Evolutionary conservation across 2,797 vertebrate species (phyloP).

Genomic region (Etheostoma nigrum): DNA sequence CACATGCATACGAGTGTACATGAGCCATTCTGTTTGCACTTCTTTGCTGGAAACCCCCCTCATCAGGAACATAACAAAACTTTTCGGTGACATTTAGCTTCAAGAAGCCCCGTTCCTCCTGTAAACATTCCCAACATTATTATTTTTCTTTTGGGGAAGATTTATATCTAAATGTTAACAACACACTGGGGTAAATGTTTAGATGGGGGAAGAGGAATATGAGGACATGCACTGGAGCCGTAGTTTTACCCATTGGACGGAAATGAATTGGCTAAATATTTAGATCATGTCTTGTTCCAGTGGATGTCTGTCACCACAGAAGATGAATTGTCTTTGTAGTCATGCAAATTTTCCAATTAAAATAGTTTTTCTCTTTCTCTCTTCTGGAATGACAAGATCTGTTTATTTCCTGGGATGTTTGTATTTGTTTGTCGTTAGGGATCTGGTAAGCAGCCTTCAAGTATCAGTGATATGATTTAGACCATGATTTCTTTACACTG

Average conservation of each 20-base stretch:
- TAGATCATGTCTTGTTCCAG: conserved; percentile 76
- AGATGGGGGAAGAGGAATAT: conserved; percentile 60
- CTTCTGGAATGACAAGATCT: conserved; percentile 49
- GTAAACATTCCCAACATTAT: conserved; percentile 82
- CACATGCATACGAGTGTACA: not conserved
- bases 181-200: conserved; percentile 82
- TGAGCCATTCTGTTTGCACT: conserved; percentile 47
- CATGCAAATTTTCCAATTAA: conserved; percentile 52
- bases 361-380: conserved; percentile 41
- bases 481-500: conserved; percentile 22
- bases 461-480: conserved; percentile 62
- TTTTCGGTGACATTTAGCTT: conserved; percentile 65
- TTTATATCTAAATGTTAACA: conserved; percentile 83
- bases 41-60: conserved; percentile 40
- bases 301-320: conserved; percentile 71
- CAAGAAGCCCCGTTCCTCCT: conserved; percentile 59
- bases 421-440: conserved; percentile 74
- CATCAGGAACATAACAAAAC: conserved; percentile 56
- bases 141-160: conserved; percentile 77
- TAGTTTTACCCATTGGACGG: conserved; percentile 75
- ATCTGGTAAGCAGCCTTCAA: conserved; percentile 58
- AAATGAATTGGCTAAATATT: conserved; percentile 84
- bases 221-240: conserved; percentile 61
- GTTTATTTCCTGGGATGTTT: conserved; percentile 78
- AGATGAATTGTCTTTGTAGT: conserved; percentile 57